Conservation (phyloP, 2,797 vertebrate genomes). For the Danionella dracula region DNA sequence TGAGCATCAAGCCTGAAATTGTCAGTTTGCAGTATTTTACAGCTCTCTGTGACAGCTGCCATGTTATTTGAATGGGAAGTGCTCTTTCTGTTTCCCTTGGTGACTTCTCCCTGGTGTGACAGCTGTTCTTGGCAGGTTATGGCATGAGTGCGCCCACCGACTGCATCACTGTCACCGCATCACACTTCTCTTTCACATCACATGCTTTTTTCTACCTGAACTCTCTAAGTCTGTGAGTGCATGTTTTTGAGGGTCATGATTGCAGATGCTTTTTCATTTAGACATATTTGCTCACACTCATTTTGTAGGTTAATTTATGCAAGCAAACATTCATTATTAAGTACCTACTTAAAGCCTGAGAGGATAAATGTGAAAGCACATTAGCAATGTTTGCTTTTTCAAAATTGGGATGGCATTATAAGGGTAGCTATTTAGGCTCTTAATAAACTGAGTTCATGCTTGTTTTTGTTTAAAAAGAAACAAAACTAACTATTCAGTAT, state of each 20-base stretch:
- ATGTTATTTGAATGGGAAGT: conserved; percentile 31
- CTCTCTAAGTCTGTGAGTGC: conserved; percentile 8
- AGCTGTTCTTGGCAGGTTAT: conserved; percentile 54
- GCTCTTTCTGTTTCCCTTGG: conserved; percentile 24
- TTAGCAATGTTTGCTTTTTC: neutral
- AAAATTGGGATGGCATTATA: neutral
- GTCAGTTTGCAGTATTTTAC: conserved; percentile 7
- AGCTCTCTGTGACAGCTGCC: conserved; percentile 19
- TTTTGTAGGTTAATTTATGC: neutral
- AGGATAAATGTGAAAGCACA: neutral
- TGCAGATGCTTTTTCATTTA: neutral
- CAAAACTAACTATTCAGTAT: too few species aligned
- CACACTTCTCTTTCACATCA: conserved; percentile 44
- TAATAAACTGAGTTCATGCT: too few species aligned
- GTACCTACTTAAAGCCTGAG: neutral
- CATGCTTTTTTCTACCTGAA: conserved; percentile 32
- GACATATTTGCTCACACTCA: neutral
- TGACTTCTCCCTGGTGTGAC: conserved; percentile 50
- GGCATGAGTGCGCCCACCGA: conserved; percentile 50
- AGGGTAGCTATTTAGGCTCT: too few species aligned
- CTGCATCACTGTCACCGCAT: conserved; percentile 34
- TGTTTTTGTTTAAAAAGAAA: too few species aligned
- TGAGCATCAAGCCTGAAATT: conserved; percentile 19
- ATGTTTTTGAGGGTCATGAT: neutral
- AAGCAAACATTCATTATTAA: neutral